Conservation (phyloP, 2,888 invertebrate genomes). For the Mesochorus sp. region DNA sequence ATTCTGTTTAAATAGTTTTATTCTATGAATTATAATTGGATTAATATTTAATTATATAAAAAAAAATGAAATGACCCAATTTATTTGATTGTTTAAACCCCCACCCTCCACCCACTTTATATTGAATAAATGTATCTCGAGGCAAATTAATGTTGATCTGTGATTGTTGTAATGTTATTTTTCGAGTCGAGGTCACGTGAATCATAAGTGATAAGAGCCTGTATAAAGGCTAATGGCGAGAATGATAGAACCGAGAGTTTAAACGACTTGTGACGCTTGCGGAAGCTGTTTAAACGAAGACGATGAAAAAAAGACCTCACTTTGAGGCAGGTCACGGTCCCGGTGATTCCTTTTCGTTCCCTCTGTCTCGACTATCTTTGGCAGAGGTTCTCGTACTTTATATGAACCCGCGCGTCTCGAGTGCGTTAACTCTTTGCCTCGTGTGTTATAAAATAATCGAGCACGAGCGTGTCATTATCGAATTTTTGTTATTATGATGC, state of each 20-base stretch:
- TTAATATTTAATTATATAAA: too few species aligned
- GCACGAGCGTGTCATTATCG: too few species aligned
- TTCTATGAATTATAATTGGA: too few species aligned
- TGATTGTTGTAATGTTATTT: not conserved
- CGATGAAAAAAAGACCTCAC: slow-evolving; percentile 12
- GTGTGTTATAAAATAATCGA: too few species aligned
- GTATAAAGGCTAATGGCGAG: slow-evolving; percentile 24
- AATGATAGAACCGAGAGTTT: slow-evolving; percentile 15
- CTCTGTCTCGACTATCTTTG: slow-evolving; percentile 54
- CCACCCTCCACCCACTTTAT: too few species aligned
- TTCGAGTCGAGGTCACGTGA: not conserved
- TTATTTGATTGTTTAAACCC: not conserved
- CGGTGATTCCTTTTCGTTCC: slow-evolving; percentile 30
- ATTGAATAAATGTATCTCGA: not conserved
- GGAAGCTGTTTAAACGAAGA: slow-evolving; percentile 30
- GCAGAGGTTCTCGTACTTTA: slow-evolving; percentile 44
- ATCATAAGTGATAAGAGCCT: not conserved
- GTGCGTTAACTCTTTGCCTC: slow-evolving; percentile 13
- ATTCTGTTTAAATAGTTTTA: too few species aligned
- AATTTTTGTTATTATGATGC: not conserved
- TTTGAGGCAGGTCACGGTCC: slow-evolving; percentile 63
- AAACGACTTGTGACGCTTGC: slow-evolving; percentile 44
- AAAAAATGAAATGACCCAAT: not conserved
- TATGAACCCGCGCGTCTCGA: not conserved
- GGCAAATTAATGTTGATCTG: too few species aligned